Evolutionary conservation across 2,113 vertebrate genomes (phyloP).

Genomic region (Zapus hudsonius): DNA sequence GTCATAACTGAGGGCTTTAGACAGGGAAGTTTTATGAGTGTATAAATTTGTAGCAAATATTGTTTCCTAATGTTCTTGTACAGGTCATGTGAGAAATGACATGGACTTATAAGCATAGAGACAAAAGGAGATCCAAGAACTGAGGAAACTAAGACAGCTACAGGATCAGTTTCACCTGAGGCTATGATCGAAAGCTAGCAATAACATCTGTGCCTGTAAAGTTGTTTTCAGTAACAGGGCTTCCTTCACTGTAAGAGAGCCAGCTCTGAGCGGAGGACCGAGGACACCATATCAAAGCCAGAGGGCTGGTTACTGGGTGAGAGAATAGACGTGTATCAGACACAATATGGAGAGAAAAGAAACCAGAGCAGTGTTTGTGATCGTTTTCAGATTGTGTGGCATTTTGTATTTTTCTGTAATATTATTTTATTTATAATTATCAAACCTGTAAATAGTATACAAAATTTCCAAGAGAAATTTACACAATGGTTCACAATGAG

Average conservation of each 20-base stretch:
- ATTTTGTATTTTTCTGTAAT: neutral
- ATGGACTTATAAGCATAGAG: neutral
- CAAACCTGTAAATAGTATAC: neutral
- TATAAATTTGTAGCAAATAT: neutral
- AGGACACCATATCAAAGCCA: neutral
- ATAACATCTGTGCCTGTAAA: neutral
- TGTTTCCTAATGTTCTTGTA: neutral
- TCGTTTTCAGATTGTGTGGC: neutral
- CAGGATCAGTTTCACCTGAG: too few species aligned
- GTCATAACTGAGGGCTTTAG: neutral
- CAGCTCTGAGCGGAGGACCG: neutral
- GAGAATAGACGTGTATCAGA: neutral
- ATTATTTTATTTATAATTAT: slow-evolving; percentile 1
- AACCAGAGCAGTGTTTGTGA: neutral
- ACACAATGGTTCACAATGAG: neutral
- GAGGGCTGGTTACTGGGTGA: accelerated
- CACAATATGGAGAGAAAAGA: neutral
- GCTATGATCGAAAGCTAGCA: neutral
- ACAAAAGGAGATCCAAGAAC: neutral
- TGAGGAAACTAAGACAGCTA: neutral
- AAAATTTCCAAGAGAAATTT: slow-evolving; percentile 46
- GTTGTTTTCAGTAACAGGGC: neutral
- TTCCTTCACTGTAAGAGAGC: slow-evolving; percentile 7
- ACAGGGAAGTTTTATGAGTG: neutral
- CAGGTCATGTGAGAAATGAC: neutral